phyloP scores from a whole-genome alignment of 2,113 vertebrate species.

The Willisornis vidua region DNA sequence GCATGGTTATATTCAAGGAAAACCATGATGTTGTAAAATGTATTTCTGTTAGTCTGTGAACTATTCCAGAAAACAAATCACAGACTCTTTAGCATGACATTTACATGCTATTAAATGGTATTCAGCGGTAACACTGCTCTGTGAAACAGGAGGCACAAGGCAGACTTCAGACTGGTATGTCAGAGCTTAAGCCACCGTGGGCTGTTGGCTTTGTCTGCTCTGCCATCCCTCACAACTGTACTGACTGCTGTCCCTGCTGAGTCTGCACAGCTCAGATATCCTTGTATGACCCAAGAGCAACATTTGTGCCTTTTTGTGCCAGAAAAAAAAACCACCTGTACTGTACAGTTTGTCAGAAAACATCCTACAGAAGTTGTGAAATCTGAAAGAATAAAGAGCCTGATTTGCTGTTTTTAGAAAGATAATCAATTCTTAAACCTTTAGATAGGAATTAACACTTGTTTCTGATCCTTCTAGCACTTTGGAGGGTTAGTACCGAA shows the following conservation, averaged over 20 bases:
- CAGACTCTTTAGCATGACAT: fast-evolving
- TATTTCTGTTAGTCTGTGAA: background rate
- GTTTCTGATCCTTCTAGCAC: background rate
- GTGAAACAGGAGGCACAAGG: background rate
- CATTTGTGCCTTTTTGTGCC: background rate
- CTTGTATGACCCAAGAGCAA: background rate
- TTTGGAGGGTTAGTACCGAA: background rate
- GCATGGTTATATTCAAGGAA: background rate
- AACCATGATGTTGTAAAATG: background rate
- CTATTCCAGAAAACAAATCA: background rate
- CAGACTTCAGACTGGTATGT: background rate
- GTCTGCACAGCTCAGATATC: background rate
- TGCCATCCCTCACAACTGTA: background rate
- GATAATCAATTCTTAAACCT: background rate
- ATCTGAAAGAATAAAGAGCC: background rate
- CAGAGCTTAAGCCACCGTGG: background rate
- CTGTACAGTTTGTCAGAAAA: background rate
- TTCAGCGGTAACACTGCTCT: background rate
- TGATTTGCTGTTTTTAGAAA: background rate
- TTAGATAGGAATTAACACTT: background rate
- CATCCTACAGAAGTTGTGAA: background rate
- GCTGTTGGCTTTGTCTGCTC: background rate
- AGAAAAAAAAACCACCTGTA: background rate
- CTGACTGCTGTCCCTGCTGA: background rate
- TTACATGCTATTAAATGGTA: fast-evolving